Conservation (phyloP, 2,797 vertebrate species). For the Parauchenoglanis ngamensis region DNA sequence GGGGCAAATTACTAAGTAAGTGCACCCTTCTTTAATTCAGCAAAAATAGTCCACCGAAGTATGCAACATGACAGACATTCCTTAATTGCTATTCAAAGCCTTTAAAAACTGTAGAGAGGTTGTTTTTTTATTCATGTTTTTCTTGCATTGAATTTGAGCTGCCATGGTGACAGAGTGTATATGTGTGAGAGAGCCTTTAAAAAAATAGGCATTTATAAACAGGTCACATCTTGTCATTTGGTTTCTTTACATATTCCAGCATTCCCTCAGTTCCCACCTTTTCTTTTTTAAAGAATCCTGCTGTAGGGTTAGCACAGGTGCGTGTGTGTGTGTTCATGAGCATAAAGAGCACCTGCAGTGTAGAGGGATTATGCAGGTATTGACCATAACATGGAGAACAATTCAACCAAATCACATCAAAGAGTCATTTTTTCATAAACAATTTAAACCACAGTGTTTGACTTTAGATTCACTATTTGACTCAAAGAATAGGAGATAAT, state of each 20-base stretch:
- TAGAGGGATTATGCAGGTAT: conserved; percentile 4
- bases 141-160: not conserved
- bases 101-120: not conserved
- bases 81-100: not conserved
- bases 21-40: not conserved
- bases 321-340: not conserved
- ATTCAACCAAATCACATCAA: conserved; percentile 22
- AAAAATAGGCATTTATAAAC: conserved; percentile 8
- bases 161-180: not conserved
- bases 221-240: conserved; percentile 29
- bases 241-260: not conserved
- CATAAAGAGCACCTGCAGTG: conserved; percentile 19
- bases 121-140: not conserved
- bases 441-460: not conserved
- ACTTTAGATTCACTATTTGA: not conserved
- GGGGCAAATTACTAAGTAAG: not conserved
- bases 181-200: not conserved
- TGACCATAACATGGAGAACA: not conserved
- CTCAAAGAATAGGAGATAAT: too few species aligned
- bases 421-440: not conserved
- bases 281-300: conserved; percentile 1
- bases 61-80: not conserved
- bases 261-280: not conserved
- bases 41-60: not conserved
- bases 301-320: conserved; percentile 31